A percentile compares a stretch with the other conserved stretches of the same genome.
Evolutionary conservation across 2,113 vertebrate genomes (phyloP).

Genomic region (Athene cunicularia): DNA sequence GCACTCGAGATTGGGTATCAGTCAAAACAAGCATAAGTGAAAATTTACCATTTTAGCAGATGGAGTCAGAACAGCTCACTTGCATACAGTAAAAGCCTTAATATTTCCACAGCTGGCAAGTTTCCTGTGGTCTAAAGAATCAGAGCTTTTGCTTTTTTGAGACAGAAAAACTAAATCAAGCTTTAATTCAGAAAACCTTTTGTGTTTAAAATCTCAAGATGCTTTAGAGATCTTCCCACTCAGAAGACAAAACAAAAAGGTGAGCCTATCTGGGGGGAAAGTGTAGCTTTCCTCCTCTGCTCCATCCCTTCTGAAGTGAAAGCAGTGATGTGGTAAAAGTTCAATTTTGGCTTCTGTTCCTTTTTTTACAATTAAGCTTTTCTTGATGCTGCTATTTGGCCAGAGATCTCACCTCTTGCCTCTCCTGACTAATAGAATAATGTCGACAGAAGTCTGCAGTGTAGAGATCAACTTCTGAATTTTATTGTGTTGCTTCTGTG

Average conservation of each 20-base stretch:
- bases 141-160: background rate
- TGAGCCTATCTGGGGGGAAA: background rate
- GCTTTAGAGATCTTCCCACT: background rate
- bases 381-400: background rate
- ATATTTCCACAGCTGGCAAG: constrained; percentile 42
- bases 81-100: constrained; percentile 1
- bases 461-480: background rate
- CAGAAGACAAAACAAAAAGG: background rate
- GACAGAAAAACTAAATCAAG: background rate
- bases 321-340: background rate
- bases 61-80: constrained; percentile 5
- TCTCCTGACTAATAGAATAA: constrained; percentile 23
- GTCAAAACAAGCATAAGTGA: constrained; percentile 5
- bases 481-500: constrained; percentile 5
- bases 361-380: background rate
- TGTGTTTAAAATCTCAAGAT: background rate
- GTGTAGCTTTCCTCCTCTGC: background rate
- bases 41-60: constrained; percentile 39
- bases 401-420: constrained; percentile 10
- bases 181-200: constrained; percentile 9
- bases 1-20: background rate
- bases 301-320: background rate
- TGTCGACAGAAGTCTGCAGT: constrained; percentile 1
- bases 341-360: background rate
- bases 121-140: background rate